Base-by-base conservation (phyloP, 1,140 invertebrate species). In the Zaprionus vittiger region DNA sequence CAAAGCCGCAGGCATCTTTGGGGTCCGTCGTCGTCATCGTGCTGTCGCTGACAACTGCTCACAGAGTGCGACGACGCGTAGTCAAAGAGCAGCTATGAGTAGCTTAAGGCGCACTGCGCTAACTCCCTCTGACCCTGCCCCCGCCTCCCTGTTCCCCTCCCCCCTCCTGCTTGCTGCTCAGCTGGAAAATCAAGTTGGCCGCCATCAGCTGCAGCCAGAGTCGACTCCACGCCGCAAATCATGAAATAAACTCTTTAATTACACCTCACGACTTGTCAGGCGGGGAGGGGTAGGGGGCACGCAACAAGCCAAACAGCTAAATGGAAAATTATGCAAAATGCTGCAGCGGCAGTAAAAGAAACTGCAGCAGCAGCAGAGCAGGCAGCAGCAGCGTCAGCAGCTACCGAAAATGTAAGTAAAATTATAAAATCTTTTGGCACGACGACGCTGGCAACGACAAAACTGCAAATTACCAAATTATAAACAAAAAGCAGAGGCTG, bases 241-340 rank as follows among this genome's bases (percentile, higher is more conserved):
- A 87, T 87, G 89, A 84, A 87, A 87, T 87, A 87, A 90, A 87
- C 84, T 87, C 84, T 87, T 89, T 87, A 87, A 87, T 87, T 87
- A 87, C 84, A 85, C 81, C 84, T 87, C 84, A 89, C 84, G 85
- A 87, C 81, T 90, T 62, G 62, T 57, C 55, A 28, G 26, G 34
- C 56, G 41, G 64, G 59, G 64, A n/a, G 47, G 73, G 24, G 61
- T 28, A 49, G 34, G 63, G 66, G 73, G 72, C 84, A 90, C 81
- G 81, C 84, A 87, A 87, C 80, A 89, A 79, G 71, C 47, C 54
- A 24, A 52, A 79, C 52, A 67, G 62, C 70, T 81, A 83, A 87
- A 89, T 87, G 83, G 84, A 84, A 87, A 87, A 87, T 87, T 87
- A 87, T 87, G 84, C 84, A 87, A 87, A 87, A 87, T 87, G 83